Conservation (phyloP, 2,888 invertebrate genomes). For the Drosophila cracens region DNA sequence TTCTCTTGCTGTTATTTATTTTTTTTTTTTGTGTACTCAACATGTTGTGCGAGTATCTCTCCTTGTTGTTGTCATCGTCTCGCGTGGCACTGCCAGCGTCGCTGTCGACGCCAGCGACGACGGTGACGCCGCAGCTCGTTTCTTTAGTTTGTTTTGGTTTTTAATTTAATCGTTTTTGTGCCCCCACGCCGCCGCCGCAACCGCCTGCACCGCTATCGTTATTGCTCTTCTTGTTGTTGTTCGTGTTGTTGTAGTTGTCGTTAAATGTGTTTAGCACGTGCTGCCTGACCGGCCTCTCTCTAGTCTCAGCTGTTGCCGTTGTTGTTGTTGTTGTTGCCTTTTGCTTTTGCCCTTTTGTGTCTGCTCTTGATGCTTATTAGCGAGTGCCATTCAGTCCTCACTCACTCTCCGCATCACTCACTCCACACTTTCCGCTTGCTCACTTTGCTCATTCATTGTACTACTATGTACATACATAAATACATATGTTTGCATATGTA, state of each 20-base stretch:
- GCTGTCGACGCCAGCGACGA: conserved; percentile 25
- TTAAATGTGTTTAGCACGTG: conserved; percentile 80
- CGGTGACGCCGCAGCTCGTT: conserved; percentile 59
- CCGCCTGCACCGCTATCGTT: conserved; percentile 48
- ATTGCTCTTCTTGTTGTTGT: conserved; percentile 52
- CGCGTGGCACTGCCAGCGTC: conserved; percentile 53
- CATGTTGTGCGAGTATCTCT: conserved; percentile 70
- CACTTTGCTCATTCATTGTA: conserved; percentile 50
- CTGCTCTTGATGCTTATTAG: conserved; percentile 78
- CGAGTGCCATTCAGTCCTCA: conserved; percentile 71
- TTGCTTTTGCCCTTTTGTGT: conserved; percentile 77
- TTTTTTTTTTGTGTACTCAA: conserved; percentile 70
- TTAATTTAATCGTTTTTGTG: conserved; percentile 80
- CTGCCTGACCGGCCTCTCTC: conserved; percentile 61
- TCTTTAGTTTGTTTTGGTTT: conserved; percentile 80
- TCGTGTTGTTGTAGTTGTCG: conserved; percentile 68
- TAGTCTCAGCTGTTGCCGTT: conserved; percentile 57
- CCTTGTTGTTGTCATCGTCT: conserved; percentile 55
- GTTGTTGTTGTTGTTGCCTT: conserved; percentile 39
- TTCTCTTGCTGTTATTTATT: conserved; percentile 34
- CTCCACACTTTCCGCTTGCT: conserved; percentile 9
- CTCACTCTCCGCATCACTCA: conserved; percentile 28
- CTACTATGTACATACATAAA: conserved; percentile 10
- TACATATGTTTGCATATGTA: conserved; percentile 1
- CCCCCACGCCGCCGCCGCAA: conserved; percentile 24